These are phyloP conservation scores for Pyralis farinalis DNA, from an alignment of 2,888 invertebrate genomes.

Conservation along the genomic window DNA sequence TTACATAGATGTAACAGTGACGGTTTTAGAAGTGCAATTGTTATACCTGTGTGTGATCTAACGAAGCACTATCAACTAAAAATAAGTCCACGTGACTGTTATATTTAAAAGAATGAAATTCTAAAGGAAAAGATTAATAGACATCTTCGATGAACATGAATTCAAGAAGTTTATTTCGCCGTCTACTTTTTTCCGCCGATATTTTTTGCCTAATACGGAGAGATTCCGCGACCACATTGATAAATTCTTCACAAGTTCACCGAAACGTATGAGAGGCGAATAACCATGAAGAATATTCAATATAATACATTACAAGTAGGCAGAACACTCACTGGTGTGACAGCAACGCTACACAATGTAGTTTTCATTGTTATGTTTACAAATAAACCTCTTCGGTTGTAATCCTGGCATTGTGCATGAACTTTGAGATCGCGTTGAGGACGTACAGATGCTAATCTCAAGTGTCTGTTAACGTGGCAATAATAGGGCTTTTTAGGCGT, in stretches of 20 bases:
- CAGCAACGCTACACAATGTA: slow-evolving; percentile 55
- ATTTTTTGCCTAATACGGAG: slow-evolving; percentile 34
- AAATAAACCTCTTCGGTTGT: slow-evolving; percentile 76
- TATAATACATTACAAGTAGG: slow-evolving; percentile 64
- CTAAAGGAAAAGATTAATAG: too few species aligned
- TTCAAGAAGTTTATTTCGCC: too few species aligned
- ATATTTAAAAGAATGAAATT: too few species aligned
- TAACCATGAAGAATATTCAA: slow-evolving; percentile 41
- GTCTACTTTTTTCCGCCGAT: slow-evolving; percentile 12
- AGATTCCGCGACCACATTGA: slow-evolving; percentile 36
- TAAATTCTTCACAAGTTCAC: slow-evolving; percentile 58
- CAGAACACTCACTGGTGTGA: slow-evolving; percentile 50
- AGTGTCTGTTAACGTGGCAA: slow-evolving; percentile 77
- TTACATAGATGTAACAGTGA: too few species aligned
- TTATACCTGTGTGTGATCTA: too few species aligned
- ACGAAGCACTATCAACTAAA: too few species aligned
- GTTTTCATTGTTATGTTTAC: slow-evolving; percentile 74
- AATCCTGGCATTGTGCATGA: slow-evolving; percentile 73
- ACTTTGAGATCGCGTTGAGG: slow-evolving; percentile 63
- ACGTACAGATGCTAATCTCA: slow-evolving; percentile 80
- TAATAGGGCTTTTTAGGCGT: slow-evolving; percentile 69
- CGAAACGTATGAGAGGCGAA: slow-evolving; percentile 61
- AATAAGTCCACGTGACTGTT: too few species aligned
- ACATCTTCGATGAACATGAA: too few species aligned
- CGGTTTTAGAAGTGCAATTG: too few species aligned